These are phyloP conservation scores for Cryptocephalus moraei DNA, from an alignment of 2,888 invertebrate species.

Conservation along the genomic window DNA sequence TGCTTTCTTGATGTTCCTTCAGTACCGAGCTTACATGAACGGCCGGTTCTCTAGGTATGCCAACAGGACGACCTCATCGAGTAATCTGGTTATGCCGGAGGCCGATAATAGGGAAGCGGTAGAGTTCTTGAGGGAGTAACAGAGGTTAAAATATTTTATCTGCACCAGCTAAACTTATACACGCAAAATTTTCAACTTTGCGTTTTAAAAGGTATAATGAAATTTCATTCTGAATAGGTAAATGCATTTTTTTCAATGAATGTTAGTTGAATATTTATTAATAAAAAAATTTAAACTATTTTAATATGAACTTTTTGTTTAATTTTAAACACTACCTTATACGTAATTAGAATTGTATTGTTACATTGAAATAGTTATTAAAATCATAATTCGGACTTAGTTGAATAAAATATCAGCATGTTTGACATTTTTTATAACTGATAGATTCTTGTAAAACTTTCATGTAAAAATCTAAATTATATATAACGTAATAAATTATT, in stretches of 20 bases:
- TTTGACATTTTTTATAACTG: too few relatives aligned
- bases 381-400: too few relatives aligned
- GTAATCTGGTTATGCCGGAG: slow-evolving; percentile 18
- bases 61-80: slow-evolving; percentile 15
- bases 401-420: too few relatives aligned
- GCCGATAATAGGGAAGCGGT: slow-evolving; percentile 13
- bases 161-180: too few relatives aligned
- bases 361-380: too few relatives aligned
- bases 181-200: too few relatives aligned
- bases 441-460: too few relatives aligned
- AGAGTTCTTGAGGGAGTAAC: slow-evolving; percentile 17
- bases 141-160: background rate
- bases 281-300: background rate
- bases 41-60: slow-evolving; percentile 1
- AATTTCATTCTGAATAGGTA: background rate
- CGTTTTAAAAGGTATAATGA: background rate
- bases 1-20: slow-evolving; percentile 25
- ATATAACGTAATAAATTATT: too few relatives aligned
- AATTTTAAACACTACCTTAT: background rate
- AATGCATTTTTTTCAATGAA: background rate
- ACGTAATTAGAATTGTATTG: background rate
- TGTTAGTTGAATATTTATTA: background rate
- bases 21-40: slow-evolving; percentile 22
- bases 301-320: background rate
- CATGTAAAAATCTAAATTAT: too few relatives aligned